Conservation (phyloP, 1,140 invertebrate genomes). For the Drosophila malerkotliana region DNA sequence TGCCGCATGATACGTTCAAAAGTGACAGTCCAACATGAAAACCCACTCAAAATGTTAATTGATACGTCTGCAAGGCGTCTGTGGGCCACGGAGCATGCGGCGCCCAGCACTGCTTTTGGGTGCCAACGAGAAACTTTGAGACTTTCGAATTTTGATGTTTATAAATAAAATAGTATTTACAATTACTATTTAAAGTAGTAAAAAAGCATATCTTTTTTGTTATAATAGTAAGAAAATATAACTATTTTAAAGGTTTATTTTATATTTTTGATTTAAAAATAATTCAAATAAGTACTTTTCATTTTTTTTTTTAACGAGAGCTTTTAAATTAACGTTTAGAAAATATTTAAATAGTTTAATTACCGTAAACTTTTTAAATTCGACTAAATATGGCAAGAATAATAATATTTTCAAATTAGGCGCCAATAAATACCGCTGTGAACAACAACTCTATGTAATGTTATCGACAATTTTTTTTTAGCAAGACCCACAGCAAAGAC, state of each 20-base stretch:
- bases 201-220: no score
- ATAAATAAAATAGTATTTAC: neutral
- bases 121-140: neutral
- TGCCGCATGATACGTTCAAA: constrained; percentile 72
- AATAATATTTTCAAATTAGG: neutral
- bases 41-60: constrained; percentile 80
- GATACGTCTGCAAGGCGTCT: constrained; percentile 51
- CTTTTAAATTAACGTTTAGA: no score
- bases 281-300: no score
- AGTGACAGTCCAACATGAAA: constrained; percentile 79
- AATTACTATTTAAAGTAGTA: neutral
- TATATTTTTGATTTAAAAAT: no score
- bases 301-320: no score
- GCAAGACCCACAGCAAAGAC: neutral
- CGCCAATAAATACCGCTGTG: neutral
- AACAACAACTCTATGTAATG: neutral
- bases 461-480: neutral
- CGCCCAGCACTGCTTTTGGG: constrained; percentile 3
- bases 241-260: no score
- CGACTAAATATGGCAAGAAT: no score
- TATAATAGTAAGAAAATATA: no score
- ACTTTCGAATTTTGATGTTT: constrained; percentile 1
- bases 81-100: constrained; percentile 8
- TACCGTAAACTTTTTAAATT: no score
- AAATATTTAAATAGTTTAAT: no score